These are phyloP conservation scores for Callipepla squamata DNA, from an alignment of 2,113 vertebrate species.

Conservation along the genomic window DNA sequence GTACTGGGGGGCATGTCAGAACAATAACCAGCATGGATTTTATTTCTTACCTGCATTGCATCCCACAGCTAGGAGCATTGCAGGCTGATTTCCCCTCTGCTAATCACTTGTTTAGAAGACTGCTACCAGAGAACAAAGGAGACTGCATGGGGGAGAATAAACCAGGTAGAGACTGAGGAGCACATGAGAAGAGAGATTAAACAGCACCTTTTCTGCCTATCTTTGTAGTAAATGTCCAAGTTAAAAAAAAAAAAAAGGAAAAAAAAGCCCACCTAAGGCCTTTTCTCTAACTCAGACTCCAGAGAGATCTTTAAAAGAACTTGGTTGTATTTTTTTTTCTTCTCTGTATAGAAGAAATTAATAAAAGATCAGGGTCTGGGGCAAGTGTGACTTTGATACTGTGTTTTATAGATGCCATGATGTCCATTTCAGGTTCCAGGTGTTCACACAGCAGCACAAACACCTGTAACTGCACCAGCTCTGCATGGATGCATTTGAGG, in stretches of 20 bases:
- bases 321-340: background rate
- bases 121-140: conserved; percentile 6
- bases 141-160: background rate
- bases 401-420: background rate
- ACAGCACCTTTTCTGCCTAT: conserved; percentile 6
- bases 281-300: conserved; percentile 12
- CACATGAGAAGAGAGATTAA: background rate
- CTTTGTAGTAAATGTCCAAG: conserved; percentile 30
- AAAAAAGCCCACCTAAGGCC: conserved; percentile 2
- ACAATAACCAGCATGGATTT: background rate
- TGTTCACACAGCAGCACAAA: background rate
- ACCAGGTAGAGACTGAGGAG: background rate
- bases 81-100: background rate
- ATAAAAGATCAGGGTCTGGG: conserved; percentile 44
- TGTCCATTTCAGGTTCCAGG: background rate
- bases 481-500: background rate
- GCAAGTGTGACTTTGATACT: background rate
- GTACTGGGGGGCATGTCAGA: background rate
- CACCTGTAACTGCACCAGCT: background rate
- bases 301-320: conserved; percentile 36
- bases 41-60: rapidly evolving
- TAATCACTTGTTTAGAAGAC: conserved; percentile 16
- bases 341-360: conserved; percentile 46
- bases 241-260: background rate
- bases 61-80: background rate